These are phyloP conservation scores for Scarus forsteni DNA, from an alignment of 2,797 vertebrate species.

Conservation along the genomic window DNA sequence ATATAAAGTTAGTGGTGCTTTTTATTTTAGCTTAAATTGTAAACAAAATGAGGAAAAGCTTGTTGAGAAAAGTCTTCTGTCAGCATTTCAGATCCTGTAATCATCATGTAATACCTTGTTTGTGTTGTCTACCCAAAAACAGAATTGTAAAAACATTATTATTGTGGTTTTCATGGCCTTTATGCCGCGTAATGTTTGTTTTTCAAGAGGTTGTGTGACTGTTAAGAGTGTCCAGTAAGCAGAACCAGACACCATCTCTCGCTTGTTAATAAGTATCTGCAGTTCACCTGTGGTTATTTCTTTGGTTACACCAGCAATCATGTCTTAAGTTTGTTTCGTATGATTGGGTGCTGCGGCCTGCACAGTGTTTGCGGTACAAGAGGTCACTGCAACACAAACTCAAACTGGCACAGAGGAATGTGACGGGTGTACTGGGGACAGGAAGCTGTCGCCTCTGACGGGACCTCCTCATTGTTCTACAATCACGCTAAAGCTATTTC, in stretches of 20 bases:
- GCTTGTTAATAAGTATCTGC: not conserved
- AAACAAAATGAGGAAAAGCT: no score
- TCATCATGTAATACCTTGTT: not conserved
- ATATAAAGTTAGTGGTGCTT: no score
- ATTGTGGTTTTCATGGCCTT: not conserved
- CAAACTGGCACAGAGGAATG: slow-evolving; percentile 63
- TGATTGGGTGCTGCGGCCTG: not conserved
- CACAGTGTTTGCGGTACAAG: slow-evolving; percentile 5
- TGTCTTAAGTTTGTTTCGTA: not conserved
- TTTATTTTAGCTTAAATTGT: no score
- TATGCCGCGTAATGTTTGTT: not conserved
- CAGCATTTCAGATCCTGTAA: no score
- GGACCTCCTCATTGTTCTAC: slow-evolving; percentile 74
- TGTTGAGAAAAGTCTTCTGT: no score
- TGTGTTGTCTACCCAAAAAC: not conserved
- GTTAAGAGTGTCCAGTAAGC: not conserved
- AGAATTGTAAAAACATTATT: not conserved
- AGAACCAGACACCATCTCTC: not conserved
- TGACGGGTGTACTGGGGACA: slow-evolving; percentile 62
- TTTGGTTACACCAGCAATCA: not conserved
- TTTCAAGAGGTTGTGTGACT: not conserved
- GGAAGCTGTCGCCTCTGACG: slow-evolving; percentile 65
- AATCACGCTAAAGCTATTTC: slow-evolving; percentile 69
- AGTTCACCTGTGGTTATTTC: not conserved
- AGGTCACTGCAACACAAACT: slow-evolving; percentile 5